phyloP scores from a whole-genome alignment of 2,113 vertebrate genomes.

The Progne subis region DNA sequence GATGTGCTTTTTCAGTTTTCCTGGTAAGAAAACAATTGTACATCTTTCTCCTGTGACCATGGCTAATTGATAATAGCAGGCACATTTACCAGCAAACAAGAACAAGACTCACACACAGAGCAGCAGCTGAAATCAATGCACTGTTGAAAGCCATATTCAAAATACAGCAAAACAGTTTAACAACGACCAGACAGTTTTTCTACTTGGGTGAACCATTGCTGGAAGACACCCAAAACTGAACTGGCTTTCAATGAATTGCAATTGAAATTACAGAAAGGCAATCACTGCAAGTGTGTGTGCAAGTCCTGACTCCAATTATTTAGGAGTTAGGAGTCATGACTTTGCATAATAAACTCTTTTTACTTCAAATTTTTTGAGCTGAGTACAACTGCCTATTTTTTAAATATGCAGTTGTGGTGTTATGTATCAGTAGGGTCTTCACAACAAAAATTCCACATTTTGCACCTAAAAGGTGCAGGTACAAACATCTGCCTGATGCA shows the following conservation, averaged over 20 bases:
- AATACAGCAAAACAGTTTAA: neutral
- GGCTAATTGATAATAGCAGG: neutral
- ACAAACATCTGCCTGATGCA: neutral
- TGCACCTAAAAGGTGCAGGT: neutral
- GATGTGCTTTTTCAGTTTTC: neutral
- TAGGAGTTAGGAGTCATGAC: neutral
- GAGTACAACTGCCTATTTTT: neutral
- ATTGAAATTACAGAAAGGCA: neutral
- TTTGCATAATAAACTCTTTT: neutral
- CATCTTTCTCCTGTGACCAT: neutral
- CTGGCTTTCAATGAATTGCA: neutral
- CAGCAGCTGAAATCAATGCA: slow-evolving; percentile 9
- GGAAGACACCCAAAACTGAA: slow-evolving; percentile 2
- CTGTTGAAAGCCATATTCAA: neutral
- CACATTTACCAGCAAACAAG: neutral
- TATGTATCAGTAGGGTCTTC: neutral
- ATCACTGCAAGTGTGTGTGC: neutral
- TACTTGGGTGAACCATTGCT: neutral
- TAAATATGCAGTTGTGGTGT: neutral
- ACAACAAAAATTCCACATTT: neutral
- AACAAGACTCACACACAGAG: neutral
- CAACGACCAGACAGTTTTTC: neutral
- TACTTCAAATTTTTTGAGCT: neutral
- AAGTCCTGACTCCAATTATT: neutral
- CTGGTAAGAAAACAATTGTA: neutral